Conservation (phyloP, 1,140 invertebrate species). For the Drosophila pandora region DNA sequence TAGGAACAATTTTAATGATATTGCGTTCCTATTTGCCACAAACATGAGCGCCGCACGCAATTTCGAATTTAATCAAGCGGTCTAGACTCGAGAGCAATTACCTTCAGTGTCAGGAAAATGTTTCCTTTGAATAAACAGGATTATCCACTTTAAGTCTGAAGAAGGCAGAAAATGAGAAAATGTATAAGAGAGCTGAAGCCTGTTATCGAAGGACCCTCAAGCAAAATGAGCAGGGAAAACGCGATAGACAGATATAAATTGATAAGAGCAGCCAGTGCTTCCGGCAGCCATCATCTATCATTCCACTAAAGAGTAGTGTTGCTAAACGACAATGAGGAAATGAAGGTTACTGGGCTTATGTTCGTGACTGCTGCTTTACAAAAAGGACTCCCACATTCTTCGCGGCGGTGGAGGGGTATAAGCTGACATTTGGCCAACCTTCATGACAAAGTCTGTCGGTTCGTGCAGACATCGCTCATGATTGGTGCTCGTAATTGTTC, state of each 20-base stretch:
- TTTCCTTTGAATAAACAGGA: slow-evolving; percentile 5
- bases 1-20: too few relatives aligned
- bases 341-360: slow-evolving; percentile 21
- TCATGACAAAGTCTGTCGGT: slow-evolving; percentile 28
- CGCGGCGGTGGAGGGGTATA: slow-evolving; percentile 24
- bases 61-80: neutral
- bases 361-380: slow-evolving; percentile 39
- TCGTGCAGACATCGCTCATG: slow-evolving; percentile 34
- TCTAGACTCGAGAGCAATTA: slow-evolving; percentile 8
- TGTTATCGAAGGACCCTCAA: neutral
- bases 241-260: slow-evolving; percentile 15
- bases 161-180: neutral
- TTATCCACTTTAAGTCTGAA: neutral
- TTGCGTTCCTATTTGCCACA: neutral
- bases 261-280: slow-evolving; percentile 8
- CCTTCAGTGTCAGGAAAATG: slow-evolving; percentile 2
- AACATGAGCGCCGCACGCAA: neutral
- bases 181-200: neutral
- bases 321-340: slow-evolving; percentile 33
- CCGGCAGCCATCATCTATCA: slow-evolving; percentile 13
- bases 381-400: slow-evolving; percentile 24
- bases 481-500: slow-evolving; percentile 47
- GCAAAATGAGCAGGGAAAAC: neutral
- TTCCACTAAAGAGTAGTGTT: slow-evolving; percentile 3
- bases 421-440: slow-evolving; percentile 61